Base-by-base conservation (phyloP, 2,113 vertebrate genomes). In the Crypturellus undulatus region DNA sequence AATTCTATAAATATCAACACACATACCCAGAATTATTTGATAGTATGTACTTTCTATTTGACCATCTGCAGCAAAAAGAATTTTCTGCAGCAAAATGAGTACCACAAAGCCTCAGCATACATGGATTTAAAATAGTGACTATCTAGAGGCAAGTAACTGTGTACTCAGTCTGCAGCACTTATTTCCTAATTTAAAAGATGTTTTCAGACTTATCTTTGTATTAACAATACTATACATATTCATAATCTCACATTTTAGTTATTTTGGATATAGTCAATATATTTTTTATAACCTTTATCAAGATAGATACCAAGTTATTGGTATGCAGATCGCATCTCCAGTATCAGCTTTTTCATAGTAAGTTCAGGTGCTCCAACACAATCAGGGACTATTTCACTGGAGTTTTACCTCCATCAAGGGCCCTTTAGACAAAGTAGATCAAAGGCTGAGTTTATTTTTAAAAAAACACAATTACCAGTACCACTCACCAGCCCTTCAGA, bases 161-260 rank as follows among this genome's bases (percentile, higher is more conserved):
- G 45, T 51, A 49, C 51, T 94, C 91, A 63, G 3, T 34, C 42
- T 81, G 47, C 18, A 42, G 38, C 45, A 64, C 1, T 21, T 60
- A 42, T 45, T 58, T 90, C 65, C 87, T 51, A 32, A 12, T 51
- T 69, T 58, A 58, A 56, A 71, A 70, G 40, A 83, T 69, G 16
- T 47, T 96, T 93, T 79, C 65, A 51, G 65, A 71, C 70, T 70
- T 92, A 83, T 83, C 68, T 87, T 87, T 81, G 68, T 81, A 92
- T 88, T 92, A 96, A 95, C 88, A 94, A 86, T 93, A 71, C 70
- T 26, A 67, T 78, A 59, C 80, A 90, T 94, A 93, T 25, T 71
- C 25, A 70, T 36, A 83, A 86, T 38, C 2, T 6, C 51, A 64
- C 47, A 71, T 68, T 60, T 71, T 26, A 68, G 3, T 70, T 11